These are phyloP conservation scores for Pachycephala philippinensis DNA, from an alignment of 2,113 vertebrate species.

Conservation along the genomic window DNA sequence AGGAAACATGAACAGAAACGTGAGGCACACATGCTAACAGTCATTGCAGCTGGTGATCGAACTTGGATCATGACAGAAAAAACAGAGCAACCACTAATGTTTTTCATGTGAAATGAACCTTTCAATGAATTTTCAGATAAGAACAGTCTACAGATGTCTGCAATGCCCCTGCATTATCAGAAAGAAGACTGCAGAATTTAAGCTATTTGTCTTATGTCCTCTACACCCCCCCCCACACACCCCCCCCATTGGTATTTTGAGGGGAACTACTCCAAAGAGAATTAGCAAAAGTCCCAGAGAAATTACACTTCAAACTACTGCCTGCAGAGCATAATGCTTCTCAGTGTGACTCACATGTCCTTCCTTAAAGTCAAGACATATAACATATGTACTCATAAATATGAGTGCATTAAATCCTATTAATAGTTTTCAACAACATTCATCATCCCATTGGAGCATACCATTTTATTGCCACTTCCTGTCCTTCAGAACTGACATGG, in stretches of 20 bases:
- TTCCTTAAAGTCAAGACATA: not conserved
- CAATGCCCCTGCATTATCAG: not conserved
- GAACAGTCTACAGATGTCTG: not conserved
- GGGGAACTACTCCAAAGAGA: not conserved
- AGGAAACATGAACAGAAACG: not conserved
- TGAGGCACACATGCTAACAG: not conserved
- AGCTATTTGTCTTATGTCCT: not conserved
- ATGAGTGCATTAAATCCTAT: not conserved
- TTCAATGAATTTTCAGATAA: not conserved
- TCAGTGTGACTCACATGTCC: not conserved
- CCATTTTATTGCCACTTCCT: not conserved
- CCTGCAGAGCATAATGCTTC: not conserved
- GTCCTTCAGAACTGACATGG: not conserved
- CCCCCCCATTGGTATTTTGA: not conserved
- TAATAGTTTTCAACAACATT: not conserved
- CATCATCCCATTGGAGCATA: not conserved
- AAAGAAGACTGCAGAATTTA: not conserved
- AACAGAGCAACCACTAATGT: not conserved
- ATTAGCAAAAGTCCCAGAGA: not conserved
- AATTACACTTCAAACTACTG: not conserved
- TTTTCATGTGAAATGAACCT: not conserved
- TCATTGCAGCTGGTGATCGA: accelerated
- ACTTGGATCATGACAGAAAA: not conserved
- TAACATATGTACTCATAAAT: not conserved
- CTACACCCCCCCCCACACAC: too few relatives aligned